A percentile compares a stretch with the other conserved stretches of the same genome.
Conservation (phyloP, 2,797 vertebrate genomes). For the Chrosomus eos region DNA sequence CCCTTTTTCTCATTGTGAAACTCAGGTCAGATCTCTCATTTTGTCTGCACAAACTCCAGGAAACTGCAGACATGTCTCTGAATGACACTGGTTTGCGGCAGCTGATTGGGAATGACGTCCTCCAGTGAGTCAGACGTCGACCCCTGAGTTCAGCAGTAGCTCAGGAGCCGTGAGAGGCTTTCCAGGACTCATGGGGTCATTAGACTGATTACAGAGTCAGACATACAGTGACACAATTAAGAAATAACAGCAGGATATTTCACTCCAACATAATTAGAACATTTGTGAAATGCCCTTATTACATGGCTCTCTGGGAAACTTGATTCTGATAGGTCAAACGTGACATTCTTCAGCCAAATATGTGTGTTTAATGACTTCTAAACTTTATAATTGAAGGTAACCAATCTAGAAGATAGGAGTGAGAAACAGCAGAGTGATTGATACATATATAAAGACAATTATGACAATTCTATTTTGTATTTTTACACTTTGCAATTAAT, state of each 20-base stretch:
- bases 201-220: slow-evolving; percentile 35
- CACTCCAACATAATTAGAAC: slow-evolving; percentile 15
- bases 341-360: not conserved
- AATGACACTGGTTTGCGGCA: slow-evolving; percentile 72
- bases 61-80: slow-evolving; percentile 73
- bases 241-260: slow-evolving; percentile 33
- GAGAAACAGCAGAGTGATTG: not conserved
- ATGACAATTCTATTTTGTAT: no score
- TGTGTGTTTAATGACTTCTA: not conserved
- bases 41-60: slow-evolving; percentile 75
- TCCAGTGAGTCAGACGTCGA: slow-evolving; percentile 48
- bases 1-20: not conserved
- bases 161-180: slow-evolving; percentile 44
- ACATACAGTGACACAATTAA: slow-evolving; percentile 20
- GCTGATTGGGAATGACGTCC: slow-evolving; percentile 70
- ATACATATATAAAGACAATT: no score
- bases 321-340: not conserved
- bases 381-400: not conserved
- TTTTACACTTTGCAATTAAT: no score
- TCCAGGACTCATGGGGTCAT: slow-evolving; percentile 6
- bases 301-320: not conserved
- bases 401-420: not conserved
- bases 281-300: slow-evolving; percentile 4
- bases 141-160: slow-evolving; percentile 72
- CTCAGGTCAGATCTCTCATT: slow-evolving; percentile 7